Percentiles rank a stretch among this genome's conserved stretches.
These are phyloP conservation scores for Chrysolophus pictus DNA, from an alignment of 2,797 vertebrate species.

Conservation along the genomic window DNA sequence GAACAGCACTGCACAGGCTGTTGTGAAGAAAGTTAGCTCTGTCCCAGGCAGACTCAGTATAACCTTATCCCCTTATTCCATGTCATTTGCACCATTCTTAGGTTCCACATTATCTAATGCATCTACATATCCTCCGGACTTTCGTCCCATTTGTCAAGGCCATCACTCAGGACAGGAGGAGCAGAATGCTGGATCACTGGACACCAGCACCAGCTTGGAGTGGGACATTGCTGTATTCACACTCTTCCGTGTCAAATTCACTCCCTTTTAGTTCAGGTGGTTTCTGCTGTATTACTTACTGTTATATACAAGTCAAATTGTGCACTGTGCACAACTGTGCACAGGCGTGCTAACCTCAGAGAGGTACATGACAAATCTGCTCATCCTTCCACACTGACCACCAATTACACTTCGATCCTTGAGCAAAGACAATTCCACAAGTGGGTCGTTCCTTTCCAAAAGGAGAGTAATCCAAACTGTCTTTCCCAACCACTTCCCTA, in stretches of 20 bases:
- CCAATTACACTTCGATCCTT: not conserved
- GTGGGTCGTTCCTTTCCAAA: not conserved
- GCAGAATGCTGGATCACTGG: fast-evolving
- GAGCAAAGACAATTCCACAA: not conserved
- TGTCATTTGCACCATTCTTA: not conserved
- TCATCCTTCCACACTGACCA: not conserved
- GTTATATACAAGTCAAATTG: not conserved
- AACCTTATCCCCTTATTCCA: not conserved
- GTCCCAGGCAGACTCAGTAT: not conserved
- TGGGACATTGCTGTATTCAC: not conserved
- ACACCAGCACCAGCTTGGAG: not conserved
- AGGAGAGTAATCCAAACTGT: not conserved
- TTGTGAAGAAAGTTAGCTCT: not conserved
- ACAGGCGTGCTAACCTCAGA: no score
- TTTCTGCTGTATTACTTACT: not conserved
- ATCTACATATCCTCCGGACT: not conserved
- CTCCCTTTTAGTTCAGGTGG: not conserved
- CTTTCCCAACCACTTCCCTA: not conserved
- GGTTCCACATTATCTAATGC: not conserved
- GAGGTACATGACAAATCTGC: not conserved
- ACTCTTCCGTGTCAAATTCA: not conserved
- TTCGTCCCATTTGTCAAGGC: not conserved
- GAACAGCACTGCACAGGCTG: not conserved
- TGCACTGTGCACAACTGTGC: not conserved
- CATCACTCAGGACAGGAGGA: not conserved